Conservation (phyloP, 2,888 invertebrate species). For the Diarsia mendica region DNA sequence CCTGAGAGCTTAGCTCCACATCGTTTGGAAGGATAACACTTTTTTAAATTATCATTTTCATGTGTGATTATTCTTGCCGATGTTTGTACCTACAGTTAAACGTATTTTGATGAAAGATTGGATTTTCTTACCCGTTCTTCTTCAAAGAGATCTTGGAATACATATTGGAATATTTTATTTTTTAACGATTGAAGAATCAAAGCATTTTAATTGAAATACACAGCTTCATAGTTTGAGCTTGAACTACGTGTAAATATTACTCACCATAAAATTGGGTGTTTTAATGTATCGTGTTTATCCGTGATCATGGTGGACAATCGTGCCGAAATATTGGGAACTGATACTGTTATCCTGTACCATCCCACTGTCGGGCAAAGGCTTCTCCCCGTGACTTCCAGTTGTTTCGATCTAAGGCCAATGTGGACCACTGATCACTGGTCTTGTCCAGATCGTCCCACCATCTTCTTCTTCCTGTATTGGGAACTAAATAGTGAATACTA, state of each 20-base stretch:
- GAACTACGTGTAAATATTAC: not conserved
- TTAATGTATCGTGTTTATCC: not conserved
- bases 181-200: not conserved
- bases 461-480: not conserved
- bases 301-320: not conserved
- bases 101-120: not conserved
- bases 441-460: too few relatives aligned
- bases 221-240: not conserved
- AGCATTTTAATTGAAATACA: not conserved
- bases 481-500: not conserved
- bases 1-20: slow-evolving; percentile 31
- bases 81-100: not conserved
- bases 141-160: not conserved
- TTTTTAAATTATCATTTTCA: not conserved
- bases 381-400: too few relatives aligned
- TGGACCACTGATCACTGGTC: too few relatives aligned
- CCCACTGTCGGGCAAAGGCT: too few relatives aligned
- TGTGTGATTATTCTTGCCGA: not conserved
- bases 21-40: slow-evolving; percentile 4
- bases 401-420: too few relatives aligned
- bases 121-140: not conserved
- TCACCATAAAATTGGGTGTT: not conserved
- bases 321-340: not conserved
- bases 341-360: too few relatives aligned
- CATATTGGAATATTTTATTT: not conserved